Percentiles rank a stretch among this genome's conserved stretches.
Conservation (phyloP, 1,140 invertebrate genomes). For the Ridgeia piscesae region DNA sequence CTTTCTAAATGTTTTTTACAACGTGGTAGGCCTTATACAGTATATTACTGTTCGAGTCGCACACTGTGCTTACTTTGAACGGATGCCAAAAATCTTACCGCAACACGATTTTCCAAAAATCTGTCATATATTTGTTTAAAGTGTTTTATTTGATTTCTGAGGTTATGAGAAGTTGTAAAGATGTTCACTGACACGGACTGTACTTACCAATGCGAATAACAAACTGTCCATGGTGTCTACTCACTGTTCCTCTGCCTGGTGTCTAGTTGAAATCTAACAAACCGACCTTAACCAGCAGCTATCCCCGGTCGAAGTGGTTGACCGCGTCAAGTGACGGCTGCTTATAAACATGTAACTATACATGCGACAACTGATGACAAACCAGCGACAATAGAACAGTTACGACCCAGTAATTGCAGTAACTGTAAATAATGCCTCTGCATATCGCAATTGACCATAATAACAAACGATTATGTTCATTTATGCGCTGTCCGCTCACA, state of each 20-base stretch:
- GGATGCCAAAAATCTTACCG: too few relatives aligned
- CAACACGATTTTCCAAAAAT: too few relatives aligned
- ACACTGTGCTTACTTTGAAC: too few relatives aligned
- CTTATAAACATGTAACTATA: not conserved
- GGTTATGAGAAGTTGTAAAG: not conserved
- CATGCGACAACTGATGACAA: not conserved
- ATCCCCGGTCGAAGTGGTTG: not conserved
- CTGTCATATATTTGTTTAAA: too few relatives aligned
- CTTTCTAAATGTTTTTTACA: too few relatives aligned
- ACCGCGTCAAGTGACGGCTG: not conserved
- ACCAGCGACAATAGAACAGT: not conserved
- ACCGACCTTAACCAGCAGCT: not conserved
- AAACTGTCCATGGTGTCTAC: not conserved
- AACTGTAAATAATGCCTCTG: not conserved
- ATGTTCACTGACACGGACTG: not conserved
- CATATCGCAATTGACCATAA: not conserved
- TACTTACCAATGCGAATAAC: not conserved
- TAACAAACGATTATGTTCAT: not conserved
- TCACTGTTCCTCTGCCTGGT: not conserved
- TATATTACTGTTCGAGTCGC: too few relatives aligned
- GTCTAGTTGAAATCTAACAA: not conserved
- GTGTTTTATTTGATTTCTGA: too few relatives aligned
- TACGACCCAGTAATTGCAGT: not conserved
- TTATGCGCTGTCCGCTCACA: not conserved
- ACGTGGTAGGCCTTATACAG: too few relatives aligned